These are phyloP conservation scores for Sinocyclocheilus anophthalmus DNA, from an alignment of 2,113 vertebrate genomes.

Conservation along the genomic window DNA sequence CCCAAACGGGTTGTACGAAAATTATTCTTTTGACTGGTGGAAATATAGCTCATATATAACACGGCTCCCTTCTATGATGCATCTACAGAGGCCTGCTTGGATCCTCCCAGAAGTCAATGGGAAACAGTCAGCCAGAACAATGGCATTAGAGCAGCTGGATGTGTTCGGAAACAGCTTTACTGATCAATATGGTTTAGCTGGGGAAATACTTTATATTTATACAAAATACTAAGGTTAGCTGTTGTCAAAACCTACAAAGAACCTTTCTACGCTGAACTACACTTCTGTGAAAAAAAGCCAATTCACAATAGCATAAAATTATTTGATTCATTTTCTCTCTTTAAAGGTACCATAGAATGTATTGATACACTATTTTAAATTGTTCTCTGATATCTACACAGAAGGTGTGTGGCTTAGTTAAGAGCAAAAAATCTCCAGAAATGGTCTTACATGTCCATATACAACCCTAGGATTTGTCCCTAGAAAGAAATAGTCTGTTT, in stretches of 20 bases:
- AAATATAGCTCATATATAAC: constrained; percentile 74
- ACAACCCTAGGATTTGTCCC: too few species aligned
- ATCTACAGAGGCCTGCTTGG: constrained; percentile 62
- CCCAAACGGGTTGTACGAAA: constrained; percentile 71
- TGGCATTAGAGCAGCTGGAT: constrained; percentile 27
- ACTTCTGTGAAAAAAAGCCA: neutral
- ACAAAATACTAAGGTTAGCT: neutral
- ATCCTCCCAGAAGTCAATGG: constrained; percentile 54
- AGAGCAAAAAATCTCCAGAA: too few species aligned
- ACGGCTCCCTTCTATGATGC: constrained; percentile 61
- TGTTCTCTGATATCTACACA: too few species aligned
- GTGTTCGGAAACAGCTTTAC: constrained; percentile 28
- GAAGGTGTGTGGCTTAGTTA: too few species aligned
- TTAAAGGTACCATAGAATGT: too few species aligned
- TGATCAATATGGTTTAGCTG: constrained; percentile 41
- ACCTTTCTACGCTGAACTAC: too few species aligned
- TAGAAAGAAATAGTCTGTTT: too few species aligned
- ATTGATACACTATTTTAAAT: too few species aligned
- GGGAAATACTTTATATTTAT: neutral
- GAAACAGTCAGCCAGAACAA: constrained; percentile 66
- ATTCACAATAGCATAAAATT: neutral
- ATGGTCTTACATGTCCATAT: too few species aligned
- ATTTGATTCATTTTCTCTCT: too few species aligned
- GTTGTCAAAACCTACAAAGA: neutral
- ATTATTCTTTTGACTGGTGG: constrained; percentile 69